These are phyloP conservation scores for Scolopax rusticola DNA, from an alignment of 2,797 vertebrate genomes.

Conservation along the genomic window DNA sequence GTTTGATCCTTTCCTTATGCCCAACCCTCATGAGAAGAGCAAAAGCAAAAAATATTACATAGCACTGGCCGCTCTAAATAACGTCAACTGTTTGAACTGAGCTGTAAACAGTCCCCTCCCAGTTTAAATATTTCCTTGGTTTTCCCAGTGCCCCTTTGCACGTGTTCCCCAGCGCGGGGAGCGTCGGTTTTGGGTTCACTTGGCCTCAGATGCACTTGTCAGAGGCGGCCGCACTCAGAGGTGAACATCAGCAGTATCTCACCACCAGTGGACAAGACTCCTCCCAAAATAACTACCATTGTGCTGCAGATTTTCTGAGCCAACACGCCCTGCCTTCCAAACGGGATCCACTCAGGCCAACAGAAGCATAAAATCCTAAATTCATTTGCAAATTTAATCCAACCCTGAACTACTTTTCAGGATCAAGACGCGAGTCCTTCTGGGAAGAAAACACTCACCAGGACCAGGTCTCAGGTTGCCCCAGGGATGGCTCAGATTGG, in stretches of 20 bases:
- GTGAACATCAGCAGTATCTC: background rate
- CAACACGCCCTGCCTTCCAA: background rate
- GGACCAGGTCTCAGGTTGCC: background rate
- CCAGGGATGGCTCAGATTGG: too few species aligned
- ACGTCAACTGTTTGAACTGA: background rate
- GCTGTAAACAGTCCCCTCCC: conserved; percentile 52
- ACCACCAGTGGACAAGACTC: background rate
- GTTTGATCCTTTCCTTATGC: background rate
- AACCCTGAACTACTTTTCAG: background rate
- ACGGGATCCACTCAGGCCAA: accelerated
- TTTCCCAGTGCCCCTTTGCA: background rate
- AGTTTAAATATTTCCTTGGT: conserved; percentile 9
- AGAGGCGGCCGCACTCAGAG: background rate
- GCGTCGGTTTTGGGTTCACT: background rate
- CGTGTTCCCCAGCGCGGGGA: background rate
- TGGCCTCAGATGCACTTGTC: conserved; percentile 40
- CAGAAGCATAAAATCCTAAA: background rate
- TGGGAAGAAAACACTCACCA: background rate
- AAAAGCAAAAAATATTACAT: background rate
- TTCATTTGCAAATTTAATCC: background rate
- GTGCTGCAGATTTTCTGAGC: background rate
- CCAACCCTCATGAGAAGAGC: conserved; percentile 10
- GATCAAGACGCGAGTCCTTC: background rate
- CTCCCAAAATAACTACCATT: background rate
- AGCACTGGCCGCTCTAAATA: background rate